phyloP scores from a whole-genome alignment of 2,797 vertebrate genomes.

The Megalops cyprinoides region DNA sequence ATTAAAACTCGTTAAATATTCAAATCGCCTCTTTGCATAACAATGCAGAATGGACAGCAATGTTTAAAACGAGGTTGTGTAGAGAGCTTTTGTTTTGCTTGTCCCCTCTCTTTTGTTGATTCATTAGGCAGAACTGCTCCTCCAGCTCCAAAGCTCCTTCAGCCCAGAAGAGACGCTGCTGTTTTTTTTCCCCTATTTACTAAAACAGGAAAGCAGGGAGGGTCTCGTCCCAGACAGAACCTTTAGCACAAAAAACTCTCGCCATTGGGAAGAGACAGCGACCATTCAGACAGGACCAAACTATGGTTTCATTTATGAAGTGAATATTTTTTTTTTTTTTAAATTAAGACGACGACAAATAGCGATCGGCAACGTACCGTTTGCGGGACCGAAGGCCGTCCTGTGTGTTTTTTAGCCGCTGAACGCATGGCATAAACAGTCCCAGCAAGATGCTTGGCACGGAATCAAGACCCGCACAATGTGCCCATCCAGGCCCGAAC shows the following conservation, averaged over 20 bases:
- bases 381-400: constrained; percentile 20
- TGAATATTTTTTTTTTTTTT: background rate
- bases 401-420: constrained; percentile 64
- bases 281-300: no score
- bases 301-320: no score
- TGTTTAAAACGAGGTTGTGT: constrained; percentile 59
- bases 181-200: constrained; percentile 23
- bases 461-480: constrained; percentile 82
- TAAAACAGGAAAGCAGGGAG: constrained; percentile 26
- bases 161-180: constrained; percentile 26
- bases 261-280: background rate
- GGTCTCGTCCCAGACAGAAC: constrained; percentile 19
- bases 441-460: constrained; percentile 83
- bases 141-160: constrained; percentile 31
- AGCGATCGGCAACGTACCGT: background rate
- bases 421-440: constrained; percentile 67
- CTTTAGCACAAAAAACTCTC: background rate
- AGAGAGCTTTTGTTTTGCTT: constrained; percentile 77
- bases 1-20: constrained; percentile 79
- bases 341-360: background rate
- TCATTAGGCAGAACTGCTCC: constrained; percentile 68
- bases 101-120: constrained; percentile 67
- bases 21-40: constrained; percentile 74
- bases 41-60: constrained; percentile 68
- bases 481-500: constrained; percentile 74